Base-by-base conservation (phyloP, 30 jellyfish, hydroid and myxozoan genomes). In the Phacellophora camtschatica region DNA sequence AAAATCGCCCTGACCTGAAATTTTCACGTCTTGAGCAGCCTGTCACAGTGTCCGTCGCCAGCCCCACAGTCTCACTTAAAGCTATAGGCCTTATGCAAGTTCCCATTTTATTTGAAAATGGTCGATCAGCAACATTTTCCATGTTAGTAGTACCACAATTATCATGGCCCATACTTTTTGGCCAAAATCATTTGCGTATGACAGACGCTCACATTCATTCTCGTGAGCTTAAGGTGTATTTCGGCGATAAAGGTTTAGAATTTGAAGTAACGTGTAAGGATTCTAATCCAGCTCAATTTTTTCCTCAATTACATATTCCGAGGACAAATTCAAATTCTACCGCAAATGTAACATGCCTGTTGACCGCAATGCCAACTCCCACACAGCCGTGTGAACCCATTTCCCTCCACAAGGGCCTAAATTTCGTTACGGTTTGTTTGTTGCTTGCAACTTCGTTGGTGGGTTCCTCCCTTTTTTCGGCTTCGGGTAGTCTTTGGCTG, bases 11-110 rank as follows among this genome's bases (percentile, higher is more conserved):
- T 3, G 49, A 0, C 0, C 82, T 77, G 28, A 29, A 28, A 1
- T 77, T 58, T 25, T 30, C 82, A 11, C 61, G 62, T 15, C 45
- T 77, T 1, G 82, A 77, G 74, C 82, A 58, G 66, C 90, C 68
- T 12, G 19, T 58, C 82, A 37, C 82, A 0, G 90, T 77, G 61
- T 77, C 72, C 4, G 90, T 50, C 6, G 90, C 90, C 29, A 48
- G 66, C 3, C 77, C 77, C 0, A 34, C 30, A 10, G 41, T 49
- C 0, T 6, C 69, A 24, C 46, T 31, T 39, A 0, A 7, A 1
- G 82, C 90, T n/a, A 72, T 61, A 5, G 73, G 82, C 8, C 41
- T 61, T 23, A 1, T 77, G 63, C 82, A 62, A 46, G 73, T 77
- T 22, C 82, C 90, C 0, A 61, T 77, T 28, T 71, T 58, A 1